phyloP scores from a whole-genome alignment of 2,888 invertebrate genomes.

The Ephialtes manifestator region DNA sequence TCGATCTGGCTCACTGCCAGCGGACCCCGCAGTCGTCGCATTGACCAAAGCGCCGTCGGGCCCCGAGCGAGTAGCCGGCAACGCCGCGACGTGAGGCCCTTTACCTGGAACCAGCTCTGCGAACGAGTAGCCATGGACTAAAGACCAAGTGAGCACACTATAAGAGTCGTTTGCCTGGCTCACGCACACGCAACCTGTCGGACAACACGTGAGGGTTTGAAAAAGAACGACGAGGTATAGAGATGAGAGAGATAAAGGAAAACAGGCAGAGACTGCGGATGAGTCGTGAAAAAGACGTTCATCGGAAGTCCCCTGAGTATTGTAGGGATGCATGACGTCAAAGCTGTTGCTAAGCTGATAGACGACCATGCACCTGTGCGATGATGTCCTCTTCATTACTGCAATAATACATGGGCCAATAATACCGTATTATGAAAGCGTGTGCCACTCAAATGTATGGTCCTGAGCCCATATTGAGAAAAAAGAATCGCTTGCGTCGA shows the following conservation, averaged over 20 bases:
- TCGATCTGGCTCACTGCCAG: conserved; percentile 26
- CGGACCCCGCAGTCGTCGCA: conserved; percentile 29
- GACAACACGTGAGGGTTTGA: conserved; percentile 36
- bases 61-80: conserved; percentile 69
- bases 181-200: conserved; percentile 47
- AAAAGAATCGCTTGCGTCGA: too few relatives aligned
- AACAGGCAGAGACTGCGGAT: conserved; percentile 37
- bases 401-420: background rate
- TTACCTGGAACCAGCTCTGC: conserved; percentile 73
- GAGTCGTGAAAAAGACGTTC: conserved; percentile 39
- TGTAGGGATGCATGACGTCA: conserved; percentile 22
- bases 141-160: conserved; percentile 51
- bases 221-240: conserved; percentile 19
- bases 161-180: conserved; percentile 40
- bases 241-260: conserved; percentile 26
- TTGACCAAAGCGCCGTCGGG: conserved; percentile 27
- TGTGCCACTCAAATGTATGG: background rate
- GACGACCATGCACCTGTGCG: conserved; percentile 22
- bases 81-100: conserved; percentile 70
- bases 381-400: background rate
- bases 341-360: conserved; percentile 28
- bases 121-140: conserved; percentile 49
- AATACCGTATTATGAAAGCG: background rate
- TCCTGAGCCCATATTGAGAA: background rate
- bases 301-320: conserved; percentile 39